Conservation (phyloP, 1,140 invertebrate species). For the Drosophila persimilis region DNA sequence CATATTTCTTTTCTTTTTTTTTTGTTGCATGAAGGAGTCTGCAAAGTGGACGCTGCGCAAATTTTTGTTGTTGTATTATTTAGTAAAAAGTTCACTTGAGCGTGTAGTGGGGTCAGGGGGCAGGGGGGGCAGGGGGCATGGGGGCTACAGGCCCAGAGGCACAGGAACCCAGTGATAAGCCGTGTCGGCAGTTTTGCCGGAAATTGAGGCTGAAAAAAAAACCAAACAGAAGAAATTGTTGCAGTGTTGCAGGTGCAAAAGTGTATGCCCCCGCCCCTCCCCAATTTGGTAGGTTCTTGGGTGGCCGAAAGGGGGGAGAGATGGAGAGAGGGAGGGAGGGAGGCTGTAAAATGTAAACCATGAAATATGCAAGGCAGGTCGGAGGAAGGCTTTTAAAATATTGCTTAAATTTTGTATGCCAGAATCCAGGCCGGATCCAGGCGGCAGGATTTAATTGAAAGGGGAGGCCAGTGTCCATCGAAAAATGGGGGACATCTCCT, state of each 20-base stretch:
- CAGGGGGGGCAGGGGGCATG: no score
- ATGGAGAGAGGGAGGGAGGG: not conserved
- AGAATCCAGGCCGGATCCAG: not conserved
- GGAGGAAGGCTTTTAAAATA: constrained; percentile 65
- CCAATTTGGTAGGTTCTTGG: no score
- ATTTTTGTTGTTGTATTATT: constrained; percentile 64
- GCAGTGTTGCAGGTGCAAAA: constrained; percentile 14
- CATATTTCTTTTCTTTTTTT: constrained; percentile 37
- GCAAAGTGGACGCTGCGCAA: constrained; percentile 20
- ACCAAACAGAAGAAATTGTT: constrained; percentile 8
- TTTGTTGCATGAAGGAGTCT: constrained; percentile 4
- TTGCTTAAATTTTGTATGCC: constrained; percentile 57
- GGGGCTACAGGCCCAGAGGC: no score
- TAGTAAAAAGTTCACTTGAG: constrained; percentile 66
- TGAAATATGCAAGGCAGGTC: constrained; percentile 57
- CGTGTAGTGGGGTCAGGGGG: constrained; percentile 32
- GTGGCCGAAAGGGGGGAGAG: constrained; percentile 4
- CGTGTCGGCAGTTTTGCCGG: constrained; percentile 60
- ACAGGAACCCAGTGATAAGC: constrained; percentile 50
- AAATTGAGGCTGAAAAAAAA: constrained; percentile 56
- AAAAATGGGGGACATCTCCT: no score
- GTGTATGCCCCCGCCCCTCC: not conserved
- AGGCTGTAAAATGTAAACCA: constrained; percentile 59
- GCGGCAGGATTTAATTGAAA: constrained; percentile 52
- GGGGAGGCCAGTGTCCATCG: not conserved